Base-by-base conservation (phyloP, 2,113 vertebrate species). In the Coturnix japonica region DNA sequence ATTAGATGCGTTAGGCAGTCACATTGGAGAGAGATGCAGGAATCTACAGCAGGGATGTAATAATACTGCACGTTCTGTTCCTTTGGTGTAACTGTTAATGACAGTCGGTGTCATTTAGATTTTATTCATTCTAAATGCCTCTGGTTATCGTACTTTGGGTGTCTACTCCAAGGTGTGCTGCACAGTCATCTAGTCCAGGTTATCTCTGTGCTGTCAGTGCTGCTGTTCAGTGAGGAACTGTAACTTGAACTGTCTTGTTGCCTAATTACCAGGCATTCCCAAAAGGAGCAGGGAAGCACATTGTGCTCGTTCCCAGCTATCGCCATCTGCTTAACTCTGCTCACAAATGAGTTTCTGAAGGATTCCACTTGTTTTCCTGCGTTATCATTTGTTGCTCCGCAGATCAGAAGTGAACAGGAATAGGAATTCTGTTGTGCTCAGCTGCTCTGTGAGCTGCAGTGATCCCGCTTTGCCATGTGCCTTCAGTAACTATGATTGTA, bases 41-140 rank as follows among this genome's bases (percentile, higher is more conserved):
- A 37, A 37, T 37, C 37, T 81, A 9, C 20, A n/a, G 46, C 26
- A 39, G 37, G 46, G 65, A 46, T 1, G 1, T 7, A 13, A 22
- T 59, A 61, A 3, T 69, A 7, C 6, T 25, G 1, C 4, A 2
- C 2, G 5, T 63, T 70, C 33, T 39, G 4, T 57, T 20, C 5
- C 8, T 71, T 51, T 54, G 17, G 5, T 59, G 76, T 74, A 53
- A 0, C 56, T 70, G 18, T 67, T 74, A 39, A 51, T 73, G 31
- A 59, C 2, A 47, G 15, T 10, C 82, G 60, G 30, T 70, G 46
- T 59, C 37, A 30, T 33, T 65, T 65, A 30, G 8, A 44, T 35
- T 35, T 37, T 35, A 37, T 16, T 63, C 26, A 39, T 8, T 39
- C 7, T 39, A 8, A 69, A 33, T 67, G 15, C 14, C 8, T 41